Evolutionary conservation across 2,113 vertebrate species (phyloP).

Genomic region (Montifringilla adamsi): DNA sequence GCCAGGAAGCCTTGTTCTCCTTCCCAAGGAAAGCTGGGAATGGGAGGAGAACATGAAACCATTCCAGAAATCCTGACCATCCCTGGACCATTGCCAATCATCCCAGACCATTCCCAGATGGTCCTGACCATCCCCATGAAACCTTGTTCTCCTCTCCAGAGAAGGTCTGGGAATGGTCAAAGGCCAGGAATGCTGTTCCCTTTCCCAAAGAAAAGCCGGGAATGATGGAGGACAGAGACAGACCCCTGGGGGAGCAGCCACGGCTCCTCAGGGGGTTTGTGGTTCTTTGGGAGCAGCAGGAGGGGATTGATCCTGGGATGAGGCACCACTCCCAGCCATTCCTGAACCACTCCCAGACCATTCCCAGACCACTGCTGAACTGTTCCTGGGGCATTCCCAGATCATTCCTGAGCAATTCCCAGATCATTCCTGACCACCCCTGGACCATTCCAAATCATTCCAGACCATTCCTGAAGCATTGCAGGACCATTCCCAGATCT

Average conservation of each 20-base stretch:
- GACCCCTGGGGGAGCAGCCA: rapidly evolving
- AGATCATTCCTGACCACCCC: too few species aligned
- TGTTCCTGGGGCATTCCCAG: too few species aligned
- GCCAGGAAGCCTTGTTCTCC: neutral
- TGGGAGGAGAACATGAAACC: rapidly evolving
- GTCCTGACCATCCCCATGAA: too few species aligned
- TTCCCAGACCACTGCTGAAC: too few species aligned
- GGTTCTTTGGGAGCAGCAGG: neutral
- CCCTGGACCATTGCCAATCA: too few species aligned
- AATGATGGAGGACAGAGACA: too few species aligned
- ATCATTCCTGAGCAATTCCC: too few species aligned
- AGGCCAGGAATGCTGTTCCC: neutral
- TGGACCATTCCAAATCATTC: too few species aligned
- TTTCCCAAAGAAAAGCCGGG: neutral
- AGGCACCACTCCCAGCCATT: neutral
- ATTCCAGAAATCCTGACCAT: too few species aligned
- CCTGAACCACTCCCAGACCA: neutral
- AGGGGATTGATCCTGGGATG: neutral
- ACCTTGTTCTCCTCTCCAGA: neutral
- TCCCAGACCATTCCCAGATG: too few species aligned
- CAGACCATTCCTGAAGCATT: too few species aligned
- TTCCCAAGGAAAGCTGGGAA: neutral
- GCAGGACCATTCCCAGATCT: too few species aligned
- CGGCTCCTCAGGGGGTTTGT: rapidly evolving
- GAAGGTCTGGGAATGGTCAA: neutral